phyloP scores from a whole-genome alignment of 2,888 invertebrate species.

The Nasonovia ribisnigri region DNA sequence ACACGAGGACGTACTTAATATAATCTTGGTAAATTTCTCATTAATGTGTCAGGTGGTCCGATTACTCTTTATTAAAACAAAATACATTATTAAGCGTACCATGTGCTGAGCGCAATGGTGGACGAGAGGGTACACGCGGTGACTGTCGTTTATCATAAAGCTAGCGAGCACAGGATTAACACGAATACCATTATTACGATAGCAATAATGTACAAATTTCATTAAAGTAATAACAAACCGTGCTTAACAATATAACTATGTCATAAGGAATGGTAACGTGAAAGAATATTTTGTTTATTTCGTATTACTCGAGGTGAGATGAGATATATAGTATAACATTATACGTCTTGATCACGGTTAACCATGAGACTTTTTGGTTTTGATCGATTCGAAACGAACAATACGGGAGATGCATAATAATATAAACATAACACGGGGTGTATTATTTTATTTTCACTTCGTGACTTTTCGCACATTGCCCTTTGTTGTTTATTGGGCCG shows the following conservation, averaged over 20 bases:
- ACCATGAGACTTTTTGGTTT: background rate
- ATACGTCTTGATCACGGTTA: background rate
- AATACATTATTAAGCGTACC: background rate
- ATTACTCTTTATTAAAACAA: constrained; percentile 8
- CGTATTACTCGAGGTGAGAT: background rate
- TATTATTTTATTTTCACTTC: background rate
- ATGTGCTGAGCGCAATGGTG: background rate
- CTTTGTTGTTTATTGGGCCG: background rate
- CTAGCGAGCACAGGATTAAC: background rate
- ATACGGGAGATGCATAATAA: background rate
- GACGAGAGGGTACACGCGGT: background rate
- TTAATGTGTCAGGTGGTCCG: background rate
- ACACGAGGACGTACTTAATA: background rate
- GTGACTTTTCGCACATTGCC: constrained; percentile 14
- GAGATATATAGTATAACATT: background rate
- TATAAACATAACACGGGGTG: background rate
- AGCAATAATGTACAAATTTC: background rate
- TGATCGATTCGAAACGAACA: background rate
- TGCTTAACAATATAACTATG: background rate
- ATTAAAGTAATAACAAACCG: background rate
- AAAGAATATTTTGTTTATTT: background rate
- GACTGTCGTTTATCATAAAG: background rate
- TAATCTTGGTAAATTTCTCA: background rate
- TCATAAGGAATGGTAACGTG: background rate
- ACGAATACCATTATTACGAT: background rate